Percentiles rank a stretch among this genome's conserved stretches.
These are phyloP conservation scores for Tringa solitaria DNA, from an alignment of 2,113 vertebrate genomes.

Conservation along the genomic window DNA sequence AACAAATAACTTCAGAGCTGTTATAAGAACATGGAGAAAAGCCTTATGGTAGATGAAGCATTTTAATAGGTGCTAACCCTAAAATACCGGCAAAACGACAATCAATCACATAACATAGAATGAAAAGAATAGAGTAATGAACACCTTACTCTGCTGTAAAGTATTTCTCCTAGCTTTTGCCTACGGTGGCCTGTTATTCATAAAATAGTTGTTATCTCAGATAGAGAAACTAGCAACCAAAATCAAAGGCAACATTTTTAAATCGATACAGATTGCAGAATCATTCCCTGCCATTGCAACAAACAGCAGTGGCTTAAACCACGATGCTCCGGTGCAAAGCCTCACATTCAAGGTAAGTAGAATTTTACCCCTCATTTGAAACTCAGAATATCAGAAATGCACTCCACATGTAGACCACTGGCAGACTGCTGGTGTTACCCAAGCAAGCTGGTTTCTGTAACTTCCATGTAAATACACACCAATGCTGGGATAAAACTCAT, in stretches of 20 bases:
- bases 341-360: background rate
- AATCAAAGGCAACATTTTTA: background rate
- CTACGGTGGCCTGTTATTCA: background rate
- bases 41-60: background rate
- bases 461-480: background rate
- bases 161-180: background rate
- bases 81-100: background rate
- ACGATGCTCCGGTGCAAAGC: background rate
- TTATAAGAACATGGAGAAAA: background rate
- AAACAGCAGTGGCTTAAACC: background rate
- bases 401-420: background rate
- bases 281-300: background rate
- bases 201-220: background rate
- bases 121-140: background rate
- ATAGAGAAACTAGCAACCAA: background rate
- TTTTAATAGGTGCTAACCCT: background rate
- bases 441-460: background rate
- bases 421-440: background rate
- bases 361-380: background rate
- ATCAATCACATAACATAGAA: background rate
- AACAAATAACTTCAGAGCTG: background rate
- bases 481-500: fast-evolving
- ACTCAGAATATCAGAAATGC: background rate
- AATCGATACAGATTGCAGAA: background rate
- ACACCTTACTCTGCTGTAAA: background rate